Base-by-base conservation (phyloP, 2,888 invertebrate species). In the Eupeodes luniger region DNA sequence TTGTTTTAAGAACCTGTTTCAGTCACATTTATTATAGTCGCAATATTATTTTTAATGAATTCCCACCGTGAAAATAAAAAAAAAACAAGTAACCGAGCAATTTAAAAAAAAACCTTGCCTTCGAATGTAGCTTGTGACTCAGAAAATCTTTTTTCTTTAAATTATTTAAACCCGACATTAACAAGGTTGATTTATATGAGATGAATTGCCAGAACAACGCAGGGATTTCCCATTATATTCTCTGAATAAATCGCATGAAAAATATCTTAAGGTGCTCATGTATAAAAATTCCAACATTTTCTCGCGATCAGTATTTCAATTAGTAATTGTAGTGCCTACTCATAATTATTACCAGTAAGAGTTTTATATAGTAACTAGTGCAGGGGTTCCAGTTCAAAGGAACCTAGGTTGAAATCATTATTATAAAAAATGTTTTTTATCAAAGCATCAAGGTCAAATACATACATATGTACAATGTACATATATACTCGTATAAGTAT, bases 111-210 rank as follows among this genome's bases (percentile, higher is more conserved):
- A 27, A 53, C 53, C 34, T 49, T 55, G 59, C 69, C 74, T 81
- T 78, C 74, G 59, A 62, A 11, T 44, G 16, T 11, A 49, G 14
- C 36, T 61, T 40, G 51, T 86, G 85, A 86, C 62, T 86, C 82
- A 81, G 67, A 44, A 51, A 72, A 62, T 47, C 49, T 53, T 27
- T 27, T 27, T 27, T 27, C 27, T 27, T 27, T 70, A 44, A 57
- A 69, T 40, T 40, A 34, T 72, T 14, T 36, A 59, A 34, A 44
- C 40, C 53, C 57, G 72, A 16, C 70, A 57, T 4, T 70, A 47
- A 62, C 77, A 81, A 85, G 85, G 81, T 74, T 81, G 77, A 78
- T 62, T 82, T 78, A 86, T 49, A 14, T 40, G 74, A 74, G 77
- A 69, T 75, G 55, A 16, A 80, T 69, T 47, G 55, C n/a, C 53